Evolutionary conservation across 2,888 invertebrate species (phyloP), one percentile per base, ranked within the genome.

Genomic region (Callosobruchus maculatus): DNA sequence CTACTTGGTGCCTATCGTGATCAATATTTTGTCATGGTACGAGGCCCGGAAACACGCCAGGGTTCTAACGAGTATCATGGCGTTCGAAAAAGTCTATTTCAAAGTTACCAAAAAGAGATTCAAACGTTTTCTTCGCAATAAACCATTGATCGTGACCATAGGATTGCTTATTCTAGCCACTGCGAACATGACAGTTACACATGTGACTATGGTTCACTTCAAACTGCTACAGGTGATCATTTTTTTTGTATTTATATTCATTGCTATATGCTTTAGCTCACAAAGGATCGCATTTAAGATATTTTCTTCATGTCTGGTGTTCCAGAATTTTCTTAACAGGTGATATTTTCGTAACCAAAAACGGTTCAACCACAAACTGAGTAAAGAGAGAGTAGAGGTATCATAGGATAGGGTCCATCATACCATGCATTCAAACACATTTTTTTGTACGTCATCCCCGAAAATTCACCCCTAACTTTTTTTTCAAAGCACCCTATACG

Each of bases 131-230:
- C 80, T 92, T 3, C 90, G 90, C 74, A 90, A 88, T 70, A 92
- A 91, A 83, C 88, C 92, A 0, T 80, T 92, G 0, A 83, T 89
- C 0, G 88, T 93, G 3, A 88, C 91, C 0, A 84, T 92, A 0
- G 83, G 89, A 0, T 86, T 93, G 74, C 93, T 93, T 0, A 79
- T 92, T 3, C 83, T 93, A 0, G 92, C 93, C 0, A 89, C 90
- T 5, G 87, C 89, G 0, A 92, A 91, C 0, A 93, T 93, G 74
- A 86, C 93, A 18, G 89, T 93, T 31, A 93, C 92, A 0, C 93
- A 93, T 80, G 82, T 91, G 0, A 93, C 93, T 0, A 93, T 93
- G 93, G 91, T 91, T 0, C 90, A 92, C 82, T 92, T 93, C 82
- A 89, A 90, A 78, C 82, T 91, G 4, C 81, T 90, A 75, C 92